Base-by-base conservation (phyloP, 1,140 invertebrate genomes). In the Bombus cullumanus region DNA sequence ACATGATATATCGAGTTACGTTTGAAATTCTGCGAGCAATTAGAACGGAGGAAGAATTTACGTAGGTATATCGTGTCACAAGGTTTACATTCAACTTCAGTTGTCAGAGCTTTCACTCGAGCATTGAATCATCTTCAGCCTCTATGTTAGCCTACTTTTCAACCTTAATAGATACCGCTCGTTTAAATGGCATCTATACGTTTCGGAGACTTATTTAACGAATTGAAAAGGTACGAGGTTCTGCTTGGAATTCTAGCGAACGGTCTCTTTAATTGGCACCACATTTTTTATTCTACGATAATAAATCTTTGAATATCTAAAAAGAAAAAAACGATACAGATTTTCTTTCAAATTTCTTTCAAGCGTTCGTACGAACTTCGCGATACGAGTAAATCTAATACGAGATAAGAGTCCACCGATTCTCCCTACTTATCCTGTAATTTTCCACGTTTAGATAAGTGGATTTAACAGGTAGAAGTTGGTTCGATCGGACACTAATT, bases 41-140 rank as follows among this genome's bases (percentile, higher is more conserved):
- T 41, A 34, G 18, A 75, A 75, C 43, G 22, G 2, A 83, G 53
- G 3, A 83, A 73, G 57, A 39, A 83, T 66, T n/a, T 71, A 69
- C 22, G 25, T 13, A 13, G 13, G 8, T 66, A 68, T 53, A n/a
- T 41, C 47, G 31, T 41, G 68, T 53, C 28, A 81, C 79, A 81
- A 71, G 10, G 37, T 72, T 81, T 59, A n/a, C 47, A 72, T 72
- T 88, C 83, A 64, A 66, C 80, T 83, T 64, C 18, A 37, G 22
- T 59, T 77, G 86, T 76, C 41, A 64, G 31, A 39, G 81, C 87
- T 88, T 88, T 88, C 87, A 81, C 87, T 88, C 62, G 25, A 85
- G 66, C 22, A 75, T 57, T 25, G 71, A 77, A 41, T 88, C 86
- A 85, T 88, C 86, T 74, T 71, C 59, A 53, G 69, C 34, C 72